Evolutionary conservation across 1,140 invertebrate genomes (phyloP).

Genomic region (Melitaea cinxia): DNA sequence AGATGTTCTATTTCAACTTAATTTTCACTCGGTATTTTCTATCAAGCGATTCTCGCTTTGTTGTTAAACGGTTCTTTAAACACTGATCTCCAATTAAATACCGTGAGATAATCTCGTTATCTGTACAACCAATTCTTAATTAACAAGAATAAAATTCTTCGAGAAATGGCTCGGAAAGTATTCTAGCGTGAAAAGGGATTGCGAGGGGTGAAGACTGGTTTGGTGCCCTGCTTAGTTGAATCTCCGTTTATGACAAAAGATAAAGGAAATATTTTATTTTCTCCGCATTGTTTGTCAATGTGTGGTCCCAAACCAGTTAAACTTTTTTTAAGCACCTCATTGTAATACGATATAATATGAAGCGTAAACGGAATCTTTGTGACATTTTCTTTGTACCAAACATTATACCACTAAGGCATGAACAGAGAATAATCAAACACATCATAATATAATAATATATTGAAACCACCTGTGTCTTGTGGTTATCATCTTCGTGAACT

Average conservation of each 20-base stretch:
- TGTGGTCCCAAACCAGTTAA: neutral
- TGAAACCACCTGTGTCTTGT: no score
- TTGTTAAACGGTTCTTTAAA: constrained; percentile 55
- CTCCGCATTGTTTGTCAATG: neutral
- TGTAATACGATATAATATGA: neutral
- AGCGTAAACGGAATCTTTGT: no score
- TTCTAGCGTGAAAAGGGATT: constrained; percentile 61
- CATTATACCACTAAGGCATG: no score
- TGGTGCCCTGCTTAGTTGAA: constrained; percentile 55
- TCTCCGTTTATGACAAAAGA: constrained; percentile 46
- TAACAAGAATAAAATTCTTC: constrained; percentile 74
- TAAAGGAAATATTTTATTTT: constrained; percentile 41
- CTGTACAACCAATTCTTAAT: constrained; percentile 65
- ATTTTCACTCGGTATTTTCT: constrained; percentile 39
- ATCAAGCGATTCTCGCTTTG: constrained; percentile 49
- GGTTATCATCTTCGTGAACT: no score
- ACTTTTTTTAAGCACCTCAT: neutral
- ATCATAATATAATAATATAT: no score
- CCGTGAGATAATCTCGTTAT: constrained; percentile 71
- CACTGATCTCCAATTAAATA: constrained; percentile 64
- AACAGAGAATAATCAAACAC: no score
- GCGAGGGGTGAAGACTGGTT: constrained; percentile 53
- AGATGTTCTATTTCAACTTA: constrained; percentile 10
- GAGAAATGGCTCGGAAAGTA: constrained; percentile 54
- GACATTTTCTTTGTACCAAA: no score